phyloP scores from a whole-genome alignment of 2,113 vertebrate genomes.

The Syngnathus floridae region DNA sequence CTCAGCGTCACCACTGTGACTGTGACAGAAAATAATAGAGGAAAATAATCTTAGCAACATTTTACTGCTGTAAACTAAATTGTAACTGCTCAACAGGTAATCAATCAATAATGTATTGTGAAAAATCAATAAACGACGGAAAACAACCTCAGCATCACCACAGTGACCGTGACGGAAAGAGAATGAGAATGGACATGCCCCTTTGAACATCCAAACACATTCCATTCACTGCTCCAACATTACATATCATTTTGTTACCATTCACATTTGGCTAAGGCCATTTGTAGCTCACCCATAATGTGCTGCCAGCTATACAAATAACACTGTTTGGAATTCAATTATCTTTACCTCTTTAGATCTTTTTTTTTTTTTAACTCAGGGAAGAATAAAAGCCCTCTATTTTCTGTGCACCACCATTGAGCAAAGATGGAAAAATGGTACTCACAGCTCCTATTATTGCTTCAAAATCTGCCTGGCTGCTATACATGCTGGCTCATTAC shows the following conservation, averaged over 20 bases:
- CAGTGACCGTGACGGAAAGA: conserved; percentile 46
- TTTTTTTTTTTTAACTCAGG: conserved; percentile 28
- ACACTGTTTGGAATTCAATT: conserved; percentile 61
- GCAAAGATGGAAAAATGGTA: conserved; percentile 51
- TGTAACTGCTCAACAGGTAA: conserved; percentile 49
- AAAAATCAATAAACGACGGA: conserved; percentile 35
- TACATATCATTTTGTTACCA: conserved; percentile 59
- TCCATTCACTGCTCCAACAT: conserved; percentile 43
- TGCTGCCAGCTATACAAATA: conserved; percentile 59
- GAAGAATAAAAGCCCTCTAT: conserved; percentile 43
- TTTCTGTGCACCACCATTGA: conserved; percentile 45
- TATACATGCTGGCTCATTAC: conserved; percentile 66
- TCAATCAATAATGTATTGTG: conserved; percentile 43
- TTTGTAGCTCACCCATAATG: conserved; percentile 56
- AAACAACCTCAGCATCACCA: conserved; percentile 46
- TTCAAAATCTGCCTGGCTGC: conserved; percentile 62
- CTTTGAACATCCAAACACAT: conserved; percentile 59
- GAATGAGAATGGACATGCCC: conserved; percentile 41
- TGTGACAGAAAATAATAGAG: too few relatives aligned
- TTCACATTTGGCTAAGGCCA: conserved; percentile 55
- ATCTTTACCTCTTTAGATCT: conserved; percentile 47
- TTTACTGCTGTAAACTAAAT: too few relatives aligned
- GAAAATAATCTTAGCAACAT: too few relatives aligned
- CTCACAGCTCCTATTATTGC: conserved; percentile 64
- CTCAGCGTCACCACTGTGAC: too few relatives aligned